Evolutionary conservation across 2,113 vertebrate genomes (phyloP).

Genomic region (Salminus brasiliensis): DNA sequence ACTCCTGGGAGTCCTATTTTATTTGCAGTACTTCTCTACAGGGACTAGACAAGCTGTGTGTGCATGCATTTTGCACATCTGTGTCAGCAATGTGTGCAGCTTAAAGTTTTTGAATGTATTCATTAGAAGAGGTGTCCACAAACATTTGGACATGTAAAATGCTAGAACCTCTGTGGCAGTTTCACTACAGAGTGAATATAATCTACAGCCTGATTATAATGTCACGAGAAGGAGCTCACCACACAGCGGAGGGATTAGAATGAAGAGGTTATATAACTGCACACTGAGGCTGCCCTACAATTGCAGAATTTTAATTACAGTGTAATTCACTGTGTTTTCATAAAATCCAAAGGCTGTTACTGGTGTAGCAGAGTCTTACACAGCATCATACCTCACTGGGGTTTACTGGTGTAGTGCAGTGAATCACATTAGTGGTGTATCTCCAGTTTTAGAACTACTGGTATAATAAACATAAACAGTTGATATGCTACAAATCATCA

Average conservation of each 20-base stretch:
- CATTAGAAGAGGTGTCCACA: too few relatives aligned
- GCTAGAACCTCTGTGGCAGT: background rate
- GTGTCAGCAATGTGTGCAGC: too few relatives aligned
- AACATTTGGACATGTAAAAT: background rate
- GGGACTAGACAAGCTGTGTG: too few relatives aligned
- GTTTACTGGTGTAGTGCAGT: background rate
- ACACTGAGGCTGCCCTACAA: background rate
- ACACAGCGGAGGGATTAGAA: background rate
- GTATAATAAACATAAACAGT: too few relatives aligned
- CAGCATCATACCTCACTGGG: background rate
- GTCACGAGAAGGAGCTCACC: conserved; percentile 35
- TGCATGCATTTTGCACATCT: too few relatives aligned
- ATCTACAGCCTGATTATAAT: background rate
- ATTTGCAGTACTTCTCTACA: too few relatives aligned
- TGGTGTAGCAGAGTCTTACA: background rate
- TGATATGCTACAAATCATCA: too few relatives aligned
- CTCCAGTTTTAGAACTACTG: too few relatives aligned
- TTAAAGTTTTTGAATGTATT: too few relatives aligned
- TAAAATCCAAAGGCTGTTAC: background rate
- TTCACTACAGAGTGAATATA: conserved; percentile 31
- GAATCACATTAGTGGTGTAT: background rate
- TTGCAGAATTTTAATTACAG: background rate
- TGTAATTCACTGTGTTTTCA: background rate
- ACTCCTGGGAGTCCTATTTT: too few relatives aligned
- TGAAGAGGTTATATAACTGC: conserved; percentile 3